Evolutionary conservation across 2,888 invertebrate genomes (phyloP), one percentile per base, ranked within the genome.

Genomic region (Eilema griseolum): DNA sequence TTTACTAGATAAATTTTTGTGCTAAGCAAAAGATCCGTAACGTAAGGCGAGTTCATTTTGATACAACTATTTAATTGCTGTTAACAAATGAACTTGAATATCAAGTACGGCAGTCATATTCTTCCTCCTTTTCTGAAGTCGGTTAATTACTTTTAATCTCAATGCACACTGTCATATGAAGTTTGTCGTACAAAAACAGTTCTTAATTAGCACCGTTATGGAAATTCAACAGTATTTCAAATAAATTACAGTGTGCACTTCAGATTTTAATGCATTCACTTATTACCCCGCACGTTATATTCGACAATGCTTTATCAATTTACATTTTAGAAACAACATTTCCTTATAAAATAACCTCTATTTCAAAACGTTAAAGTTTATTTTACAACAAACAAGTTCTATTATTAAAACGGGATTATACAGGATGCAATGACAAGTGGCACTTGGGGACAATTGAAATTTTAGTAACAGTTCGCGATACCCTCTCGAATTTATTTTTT

Each of bases 401-500:
- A 70, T 71, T 67, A 33, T 73, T 75, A 64, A 76, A 82, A 73
- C 76, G 73, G 70, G 74, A 76, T 76, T 80, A 79, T 74, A 76
- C 80, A 82, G 79, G 79, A 69, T 73, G 64, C 71, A 71, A 78
- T 85, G 85, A 88, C 90, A 90, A 94, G 93, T 93, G 93, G 85
- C 88, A 91, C 93, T 94, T 88, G 71, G 78, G 76, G 77, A 92
- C 93, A 93, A 94, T 94, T 90, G 92, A 91, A 93, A 90, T 93
- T 81, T 93, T 89, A 86, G 86, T 88, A 88, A 87, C 88, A 86
- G 88, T 86, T 85, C 83, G 84, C 83, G 93, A 94, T 94, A 93
- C 94, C 93, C 94, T 90, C 90, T 91, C 82, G 87, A 88, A 88
- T 88, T 85, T 89, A 90, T 90, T 94, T 94, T 94, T 94, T 93